Conservation (phyloP, 2,113 vertebrate genomes). For the Mus musculus region GRCm39 chr3:83143501-83144000, state of each 20-base stretch:
- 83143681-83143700: neutral
- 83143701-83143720: neutral
- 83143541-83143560: neutral
- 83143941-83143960: slow-evolving; percentile 9
- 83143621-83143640: neutral
- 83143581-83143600: neutral
- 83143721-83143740: neutral
- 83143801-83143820: neutral
- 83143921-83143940: neutral
- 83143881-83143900: neutral
- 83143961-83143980: slow-evolving; percentile 7
- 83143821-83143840: neutral
- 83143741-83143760: neutral
- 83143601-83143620: neutral
- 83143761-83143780: neutral
- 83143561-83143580: neutral
- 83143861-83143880: neutral
- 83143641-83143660: neutral
- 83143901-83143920: slow-evolving; percentile 47
- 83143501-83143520: neutral
- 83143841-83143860: neutral
- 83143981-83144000: slow-evolving; percentile 48
- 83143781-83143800: neutral
- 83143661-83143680: neutral
- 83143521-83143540: neutral